Evolutionary conservation across 2,113 vertebrate genomes (phyloP).

Genomic region (Miniopterus natalensis): DNA sequence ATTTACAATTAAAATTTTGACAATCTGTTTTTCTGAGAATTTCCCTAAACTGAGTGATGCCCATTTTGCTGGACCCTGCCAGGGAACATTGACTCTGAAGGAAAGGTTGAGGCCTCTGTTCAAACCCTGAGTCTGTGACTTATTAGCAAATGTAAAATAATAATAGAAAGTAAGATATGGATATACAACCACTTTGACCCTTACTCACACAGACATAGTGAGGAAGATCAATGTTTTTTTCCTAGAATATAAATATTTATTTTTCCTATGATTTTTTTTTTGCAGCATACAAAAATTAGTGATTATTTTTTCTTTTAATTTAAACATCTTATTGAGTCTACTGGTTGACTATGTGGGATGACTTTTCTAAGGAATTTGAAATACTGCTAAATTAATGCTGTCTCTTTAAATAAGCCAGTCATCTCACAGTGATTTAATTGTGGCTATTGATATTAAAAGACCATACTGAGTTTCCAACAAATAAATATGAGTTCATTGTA

Average conservation of each 20-base stretch:
- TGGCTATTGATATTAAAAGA: constrained; percentile 76
- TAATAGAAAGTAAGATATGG: not conserved
- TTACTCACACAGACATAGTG: not conserved
- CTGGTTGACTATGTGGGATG: constrained; percentile 21
- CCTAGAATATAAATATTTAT: constrained; percentile 15
- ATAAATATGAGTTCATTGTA: constrained; percentile 44
- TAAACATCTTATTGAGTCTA: constrained; percentile 55
- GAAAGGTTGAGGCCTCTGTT: not conserved
- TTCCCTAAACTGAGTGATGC: not conserved
- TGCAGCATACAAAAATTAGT: not conserved
- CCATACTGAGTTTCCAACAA: constrained; percentile 49
- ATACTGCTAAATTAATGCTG: constrained; percentile 7
- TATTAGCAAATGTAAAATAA: not conserved
- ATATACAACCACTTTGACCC: not conserved
- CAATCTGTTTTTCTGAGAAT: constrained; percentile 24
- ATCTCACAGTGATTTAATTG: constrained; percentile 70
- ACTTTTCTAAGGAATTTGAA: constrained; percentile 57
- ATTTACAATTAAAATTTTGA: constrained; percentile 30
- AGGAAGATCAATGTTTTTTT: not conserved
- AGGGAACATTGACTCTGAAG: not conserved
- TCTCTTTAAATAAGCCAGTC: constrained; percentile 60
- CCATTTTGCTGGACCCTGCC: not conserved
- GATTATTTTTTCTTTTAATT: constrained; percentile 60
- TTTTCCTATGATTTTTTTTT: constrained; percentile 15
- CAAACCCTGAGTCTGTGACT: not conserved